Percentiles rank a stretch among this genome's conserved stretches.
Evolutionary conservation across 2,797 vertebrate genomes (phyloP).

Genomic region (Ceryle rudis): DNA sequence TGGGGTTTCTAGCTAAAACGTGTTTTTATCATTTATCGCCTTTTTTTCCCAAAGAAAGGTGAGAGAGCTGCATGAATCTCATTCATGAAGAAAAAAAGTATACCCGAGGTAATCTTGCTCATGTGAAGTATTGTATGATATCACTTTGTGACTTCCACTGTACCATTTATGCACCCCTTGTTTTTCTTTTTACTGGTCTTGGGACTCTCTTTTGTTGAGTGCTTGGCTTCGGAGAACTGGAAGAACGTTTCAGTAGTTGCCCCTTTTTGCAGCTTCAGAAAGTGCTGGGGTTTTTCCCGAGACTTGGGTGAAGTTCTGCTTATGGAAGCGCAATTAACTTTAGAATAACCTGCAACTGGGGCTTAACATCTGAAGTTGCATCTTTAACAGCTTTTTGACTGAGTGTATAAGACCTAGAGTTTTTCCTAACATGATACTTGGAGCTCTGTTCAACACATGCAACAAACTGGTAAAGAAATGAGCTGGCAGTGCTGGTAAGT

Average conservation of each 20-base stretch:
- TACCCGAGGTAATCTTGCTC: background rate
- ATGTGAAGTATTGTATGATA: background rate
- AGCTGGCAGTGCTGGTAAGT: background rate
- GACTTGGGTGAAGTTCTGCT: background rate
- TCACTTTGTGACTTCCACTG: background rate
- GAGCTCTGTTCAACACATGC: background rate
- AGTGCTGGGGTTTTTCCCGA: fast-evolving
- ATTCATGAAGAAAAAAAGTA: background rate
- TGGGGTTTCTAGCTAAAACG: background rate
- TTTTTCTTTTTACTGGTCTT: background rate
- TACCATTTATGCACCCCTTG: background rate
- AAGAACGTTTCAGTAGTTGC: background rate
- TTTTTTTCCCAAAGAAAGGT: background rate
- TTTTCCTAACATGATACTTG: background rate
- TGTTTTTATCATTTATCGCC: background rate
- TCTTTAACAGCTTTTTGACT: background rate
- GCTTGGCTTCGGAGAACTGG: background rate
- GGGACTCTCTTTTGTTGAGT: background rate
- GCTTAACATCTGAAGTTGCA: background rate
- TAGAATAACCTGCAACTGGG: background rate
- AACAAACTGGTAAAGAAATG: background rate
- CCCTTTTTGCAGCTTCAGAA: background rate
- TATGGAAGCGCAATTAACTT: background rate
- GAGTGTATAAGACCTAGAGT: background rate
- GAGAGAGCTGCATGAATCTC: background rate